Percentiles rank a stretch among this genome's conserved stretches.
These are phyloP conservation scores for Synanthedon andrenaeformis DNA, from an alignment of 2,888 invertebrate genomes.

Conservation along the genomic window DNA sequence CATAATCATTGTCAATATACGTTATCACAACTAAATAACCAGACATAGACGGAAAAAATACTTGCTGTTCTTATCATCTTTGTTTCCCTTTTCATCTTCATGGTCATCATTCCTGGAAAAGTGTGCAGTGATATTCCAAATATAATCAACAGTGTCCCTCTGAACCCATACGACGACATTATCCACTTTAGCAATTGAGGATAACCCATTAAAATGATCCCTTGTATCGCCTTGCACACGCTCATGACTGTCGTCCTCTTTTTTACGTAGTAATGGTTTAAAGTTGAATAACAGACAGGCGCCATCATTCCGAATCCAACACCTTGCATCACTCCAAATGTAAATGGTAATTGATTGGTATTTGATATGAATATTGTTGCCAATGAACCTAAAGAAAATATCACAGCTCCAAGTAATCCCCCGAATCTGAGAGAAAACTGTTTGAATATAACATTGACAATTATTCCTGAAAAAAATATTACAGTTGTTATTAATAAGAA, in stretches of 20 bases:
- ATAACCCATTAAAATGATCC: constrained; percentile 68
- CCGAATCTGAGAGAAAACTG: constrained; percentile 64
- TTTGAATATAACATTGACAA: constrained; percentile 68
- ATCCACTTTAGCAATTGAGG: constrained; percentile 66
- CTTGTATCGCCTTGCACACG: constrained; percentile 71
- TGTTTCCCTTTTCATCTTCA: constrained; percentile 51
- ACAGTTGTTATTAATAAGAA: not conserved
- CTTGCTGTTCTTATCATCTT: constrained; percentile 40
- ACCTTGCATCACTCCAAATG: constrained; percentile 70
- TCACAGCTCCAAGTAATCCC: constrained; percentile 65
- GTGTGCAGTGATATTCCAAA: constrained; percentile 72
- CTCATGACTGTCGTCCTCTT: constrained; percentile 74
- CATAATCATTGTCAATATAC: constrained; percentile 4
- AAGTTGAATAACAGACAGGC: constrained; percentile 70
- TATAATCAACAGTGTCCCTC: constrained; percentile 71
- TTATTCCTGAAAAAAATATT: constrained; percentile 59
- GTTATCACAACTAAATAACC: constrained; percentile 3
- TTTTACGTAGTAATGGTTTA: constrained; percentile 73
- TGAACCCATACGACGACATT: constrained; percentile 69
- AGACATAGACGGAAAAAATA: constrained; percentile 29
- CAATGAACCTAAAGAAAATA: constrained; percentile 65
- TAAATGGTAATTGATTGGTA: constrained; percentile 66
- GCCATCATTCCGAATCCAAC: constrained; percentile 75
- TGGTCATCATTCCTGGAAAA: constrained; percentile 69
- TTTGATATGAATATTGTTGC: constrained; percentile 64